These are phyloP conservation scores for Protonibea diacanthus DNA, from an alignment of 2,797 vertebrate species.

Conservation along the genomic window DNA sequence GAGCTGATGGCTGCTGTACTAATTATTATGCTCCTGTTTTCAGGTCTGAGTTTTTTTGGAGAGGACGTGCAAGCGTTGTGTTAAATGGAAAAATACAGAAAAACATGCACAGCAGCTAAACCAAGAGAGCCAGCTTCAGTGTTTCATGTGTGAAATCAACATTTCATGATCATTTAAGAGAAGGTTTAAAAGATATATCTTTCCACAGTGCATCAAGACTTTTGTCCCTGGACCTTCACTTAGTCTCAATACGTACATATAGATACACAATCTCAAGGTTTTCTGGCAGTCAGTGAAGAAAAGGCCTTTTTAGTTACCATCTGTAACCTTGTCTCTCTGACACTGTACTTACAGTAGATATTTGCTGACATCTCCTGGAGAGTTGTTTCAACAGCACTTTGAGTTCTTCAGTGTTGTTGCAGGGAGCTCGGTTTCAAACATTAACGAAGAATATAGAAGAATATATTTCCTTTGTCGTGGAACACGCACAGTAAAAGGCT, in stretches of 20 bases:
- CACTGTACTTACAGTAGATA: conserved; percentile 25
- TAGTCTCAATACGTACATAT: background rate
- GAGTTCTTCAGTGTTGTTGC: background rate
- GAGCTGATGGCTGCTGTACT: conserved; percentile 50
- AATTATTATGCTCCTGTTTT: conserved; percentile 53
- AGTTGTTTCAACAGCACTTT: conserved; percentile 43
- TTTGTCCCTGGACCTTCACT: background rate
- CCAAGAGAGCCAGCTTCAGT: background rate
- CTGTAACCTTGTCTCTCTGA: conserved; percentile 18
- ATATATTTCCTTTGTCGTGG: background rate
- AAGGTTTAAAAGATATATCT: background rate
- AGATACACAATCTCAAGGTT: background rate
- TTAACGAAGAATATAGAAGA: background rate
- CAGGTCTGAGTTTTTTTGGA: conserved; percentile 22
- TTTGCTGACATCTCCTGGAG: conserved; percentile 81
- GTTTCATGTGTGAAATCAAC: conserved; percentile 1
- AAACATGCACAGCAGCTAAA: background rate
- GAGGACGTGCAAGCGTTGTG: background rate
- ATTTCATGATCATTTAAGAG: background rate
- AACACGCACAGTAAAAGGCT: background rate
- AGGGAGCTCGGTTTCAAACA: background rate
- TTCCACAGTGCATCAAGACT: background rate
- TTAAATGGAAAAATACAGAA: conserved; percentile 3
- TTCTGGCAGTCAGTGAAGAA: background rate
- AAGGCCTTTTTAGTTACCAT: background rate